Base-by-base conservation (phyloP, 2,797 vertebrate species). In the Sphenopsis melanotis region DNA sequence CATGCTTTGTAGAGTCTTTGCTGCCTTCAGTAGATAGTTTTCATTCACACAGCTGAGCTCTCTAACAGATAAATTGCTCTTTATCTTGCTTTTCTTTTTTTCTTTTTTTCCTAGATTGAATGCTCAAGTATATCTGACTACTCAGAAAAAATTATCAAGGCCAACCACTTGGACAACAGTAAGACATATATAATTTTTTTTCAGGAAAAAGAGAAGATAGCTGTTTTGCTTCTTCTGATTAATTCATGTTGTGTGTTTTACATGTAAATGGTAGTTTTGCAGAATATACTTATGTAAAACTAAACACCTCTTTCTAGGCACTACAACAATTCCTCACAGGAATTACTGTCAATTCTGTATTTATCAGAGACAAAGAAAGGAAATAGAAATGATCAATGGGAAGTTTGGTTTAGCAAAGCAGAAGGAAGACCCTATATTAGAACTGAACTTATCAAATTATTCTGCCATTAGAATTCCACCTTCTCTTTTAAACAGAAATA, bases 41-140 rank as follows among this genome's bases (percentile, higher is more conserved):
- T 82, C 72, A 39, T 90, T 83, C 23, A 36, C 39, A 26, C 34
- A 57, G 39, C 19, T 72, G 79, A 92, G 19, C 30, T 56, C 11
- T 72, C 37, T 80, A 86, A 81, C 11, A 53, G 22, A 17, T 49
- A 71, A 57, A 50, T 56, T 56, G 52, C 64, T 83, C 61, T 93
- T 76, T 82, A 37, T 95, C 52, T 93, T 95, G 12, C 79, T 94
- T 92, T 64, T 72, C 14, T 74, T 50, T 70, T 70, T 85, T 61
- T 80, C 10, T 41, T 80, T 77, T 64, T 94, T 89, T 56, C 93
- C 65, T 97, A 99, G 99, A 99, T 99, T 60, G 99, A 99, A 98
- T 99, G 99, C 75, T 99, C 99, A 98, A 99, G 99, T 92, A 99
- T 99, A 98, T 99, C 99, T 34, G 99, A 99, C 96, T 99, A 99